Percentiles rank a stretch among this genome's conserved stretches.
Evolutionary conservation across 2,888 invertebrate genomes (phyloP).

Genomic region (Drosophila buzzatii): DNA sequence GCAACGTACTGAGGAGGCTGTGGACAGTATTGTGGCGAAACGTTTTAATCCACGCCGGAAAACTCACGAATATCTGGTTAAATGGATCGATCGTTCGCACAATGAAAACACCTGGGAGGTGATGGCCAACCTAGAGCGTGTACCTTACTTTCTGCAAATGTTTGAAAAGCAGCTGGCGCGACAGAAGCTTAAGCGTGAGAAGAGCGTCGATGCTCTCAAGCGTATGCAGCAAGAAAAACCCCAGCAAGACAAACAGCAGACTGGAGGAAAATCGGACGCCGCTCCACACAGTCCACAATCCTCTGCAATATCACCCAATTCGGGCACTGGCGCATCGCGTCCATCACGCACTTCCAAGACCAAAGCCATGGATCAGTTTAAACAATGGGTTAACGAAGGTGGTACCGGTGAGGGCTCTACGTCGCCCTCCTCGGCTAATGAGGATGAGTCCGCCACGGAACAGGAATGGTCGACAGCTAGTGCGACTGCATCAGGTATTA

Average conservation of each 20-base stretch:
- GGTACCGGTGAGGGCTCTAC: conserved; percentile 86
- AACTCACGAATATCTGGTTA: conserved; percentile 93
- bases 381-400: conserved; percentile 89
- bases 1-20: conserved; percentile 88
- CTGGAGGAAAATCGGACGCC: conserved; percentile 36
- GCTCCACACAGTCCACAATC: conserved; percentile 63
- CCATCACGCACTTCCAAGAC: conserved; percentile 88
- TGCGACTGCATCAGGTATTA: conserved; percentile 67
- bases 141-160: conserved; percentile 91
- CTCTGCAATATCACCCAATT: conserved; percentile 82
- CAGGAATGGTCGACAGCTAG: conserved; percentile 71
- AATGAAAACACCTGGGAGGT: conserved; percentile 95
- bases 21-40: conserved; percentile 94
- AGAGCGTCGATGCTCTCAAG: conserved; percentile 63
- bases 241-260: conserved; percentile 33
- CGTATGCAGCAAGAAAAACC: conserved; percentile 49
- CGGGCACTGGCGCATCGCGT: conserved; percentile 77
- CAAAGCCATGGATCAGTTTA: conserved; percentile 93
- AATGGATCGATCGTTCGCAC: conserved; percentile 93
- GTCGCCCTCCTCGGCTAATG: conserved; percentile 86
- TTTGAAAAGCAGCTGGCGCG: conserved; percentile 92
- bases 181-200: conserved; percentile 89
- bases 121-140: conserved; percentile 90
- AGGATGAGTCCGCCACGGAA: conserved; percentile 65
- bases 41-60: conserved; percentile 92